Evolutionary conservation across 2,113 vertebrate genomes (phyloP), one percentile per base, ranked within the genome.

Genomic region (Xiphias gladius): DNA sequence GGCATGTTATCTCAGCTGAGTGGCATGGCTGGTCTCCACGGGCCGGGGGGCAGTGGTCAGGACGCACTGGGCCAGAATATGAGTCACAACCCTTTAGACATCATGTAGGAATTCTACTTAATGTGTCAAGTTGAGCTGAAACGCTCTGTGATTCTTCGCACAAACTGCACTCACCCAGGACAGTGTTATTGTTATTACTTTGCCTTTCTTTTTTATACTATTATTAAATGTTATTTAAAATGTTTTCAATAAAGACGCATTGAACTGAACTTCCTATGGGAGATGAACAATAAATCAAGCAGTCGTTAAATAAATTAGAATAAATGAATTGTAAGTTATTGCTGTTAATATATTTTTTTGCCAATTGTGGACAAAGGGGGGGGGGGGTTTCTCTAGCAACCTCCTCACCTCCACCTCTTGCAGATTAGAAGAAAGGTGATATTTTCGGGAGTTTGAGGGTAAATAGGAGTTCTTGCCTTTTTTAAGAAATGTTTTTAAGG

Each of bases 51-150:
- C 0, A 96, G 94, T 72, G 94, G 95, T 92, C 96, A 97, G 90
- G 98, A 99, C 96, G 97, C 91, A 0, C 66, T 99, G 92, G 96
- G 96, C 91, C 94, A 97, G 94, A 97, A 96, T 83, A 96, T 98
- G 93, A 97, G 96, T 96, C 97, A 98, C 95, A 98, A 96, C 95
- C 95, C 97, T 95, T 96, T 98, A 96, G 96, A 99, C 96, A 97
- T 98, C 77, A 96, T 97, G 96, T 97, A 97, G 96, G 96, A 97
- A 95, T 78, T 88, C 85, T 76, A 71, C 64, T 70, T 32, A 39
- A 79, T 12, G 82, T 87, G 83, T 92, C 75, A 72, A 76, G 73
- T 59, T 30, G 84, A 83, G 81, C 78, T 46, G 30, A 78, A 73
- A 57, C 0, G 76, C 83, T 86, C 63, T 0, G 69, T 46, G 84